phyloP scores from a whole-genome alignment of 2,888 invertebrate species.

The Cryptocephalus primarius region DNA sequence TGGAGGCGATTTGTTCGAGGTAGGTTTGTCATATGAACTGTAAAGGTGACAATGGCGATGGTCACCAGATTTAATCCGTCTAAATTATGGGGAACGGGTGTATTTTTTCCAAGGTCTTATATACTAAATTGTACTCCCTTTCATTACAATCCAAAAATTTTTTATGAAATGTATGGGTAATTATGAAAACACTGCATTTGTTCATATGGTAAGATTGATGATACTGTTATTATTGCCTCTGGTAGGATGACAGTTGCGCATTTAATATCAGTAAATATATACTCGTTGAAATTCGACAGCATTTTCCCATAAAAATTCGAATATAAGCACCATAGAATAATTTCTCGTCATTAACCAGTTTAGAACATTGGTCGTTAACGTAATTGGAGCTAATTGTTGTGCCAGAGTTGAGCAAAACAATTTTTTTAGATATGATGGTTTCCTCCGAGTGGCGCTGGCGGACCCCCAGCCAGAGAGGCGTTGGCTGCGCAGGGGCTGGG shows the following conservation, averaged over 20 bases:
- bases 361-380: too few relatives aligned
- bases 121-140: background rate
- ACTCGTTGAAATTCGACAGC: too few relatives aligned
- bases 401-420: background rate
- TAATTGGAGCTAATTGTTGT: too few relatives aligned
- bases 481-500: slow-evolving; percentile 97
- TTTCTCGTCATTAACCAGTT: background rate
- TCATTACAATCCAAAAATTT: too few relatives aligned
- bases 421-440: slow-evolving; percentile 73
- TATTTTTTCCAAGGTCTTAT: background rate
- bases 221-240: too few relatives aligned
- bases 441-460: slow-evolving; percentile 88
- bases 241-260: too few relatives aligned
- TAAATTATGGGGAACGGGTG: background rate
- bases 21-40: slow-evolving; percentile 5
- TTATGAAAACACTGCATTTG: too few relatives aligned
- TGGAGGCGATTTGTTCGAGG: slow-evolving; percentile 64
- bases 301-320: too few relatives aligned
- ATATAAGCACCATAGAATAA: too few relatives aligned
- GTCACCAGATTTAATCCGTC: background rate
- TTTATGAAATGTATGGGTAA: too few relatives aligned
- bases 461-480: slow-evolving; percentile 94
- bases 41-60: background rate
- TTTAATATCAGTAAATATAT: too few relatives aligned
- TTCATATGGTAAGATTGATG: too few relatives aligned